Base-by-base conservation (phyloP, 2,888 invertebrate genomes). In the Himalopsyche japonica region DNA sequence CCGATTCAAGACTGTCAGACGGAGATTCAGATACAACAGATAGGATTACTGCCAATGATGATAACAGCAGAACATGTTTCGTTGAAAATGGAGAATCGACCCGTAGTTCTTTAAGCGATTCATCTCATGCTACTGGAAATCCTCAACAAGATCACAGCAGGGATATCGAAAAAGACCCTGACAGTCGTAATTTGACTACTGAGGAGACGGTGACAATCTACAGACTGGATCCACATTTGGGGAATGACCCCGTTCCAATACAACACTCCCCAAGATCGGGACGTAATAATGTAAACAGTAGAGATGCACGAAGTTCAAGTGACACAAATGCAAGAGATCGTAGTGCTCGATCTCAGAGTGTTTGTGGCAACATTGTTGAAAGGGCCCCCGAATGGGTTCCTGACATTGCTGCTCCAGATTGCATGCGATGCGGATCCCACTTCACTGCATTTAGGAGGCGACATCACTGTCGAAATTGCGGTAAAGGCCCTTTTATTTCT, bases 401-500 rank as follows among this genome's bases (percentile, higher is more conserved):
- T 0, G 98, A 99, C 91, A 96, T 97, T 84, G 95, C 97, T 87
- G 97, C 97, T 57, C 96, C 97, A 0, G 94, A 95, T 83, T 99
- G 99, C 91, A 98, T 98, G 96, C 95, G 97, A 49, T 99, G 99
- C 90, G 94, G 95, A 85, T 95, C 96, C 24, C 95, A 95, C 88
- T 99, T 99, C 92, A 99, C 98, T 4, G 97, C 99, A 87, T 97
- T 99, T 88, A 94, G 99, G 64, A 94, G 99, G 24, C 92, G 99
- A 12, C 99, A 99, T 90, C 99, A 99, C 91, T 99, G 99, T 90
- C 93, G 99, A 88, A 98, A 98, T 91, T 99, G 99, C 91, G 99
- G 99, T 90, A 79, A 86, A 89, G 86, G 8, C 37, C 10, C 37
- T 37, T 37, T 37, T 10, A 37, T 34, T 34, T 34, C 34, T 34